Base-by-base conservation (phyloP, 2,888 invertebrate species). In the Dasypogon diadema region DNA sequence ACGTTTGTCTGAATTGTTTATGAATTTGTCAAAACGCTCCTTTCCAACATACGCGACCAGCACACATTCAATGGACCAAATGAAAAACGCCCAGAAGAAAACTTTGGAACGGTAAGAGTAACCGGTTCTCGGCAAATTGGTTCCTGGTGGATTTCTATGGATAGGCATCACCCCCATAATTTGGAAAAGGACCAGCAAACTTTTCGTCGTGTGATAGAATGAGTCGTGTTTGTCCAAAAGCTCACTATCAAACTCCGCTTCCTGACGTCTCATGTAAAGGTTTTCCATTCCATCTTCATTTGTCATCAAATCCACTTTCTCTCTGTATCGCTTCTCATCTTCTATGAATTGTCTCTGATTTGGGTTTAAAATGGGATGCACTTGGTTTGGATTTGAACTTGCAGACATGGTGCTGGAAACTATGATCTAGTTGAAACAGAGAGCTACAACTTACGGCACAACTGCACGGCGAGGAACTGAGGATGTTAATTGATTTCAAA, bases 121-220 rank as follows among this genome's bases (percentile, higher is more conserved):
- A 12, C 89, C 90, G 0, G 91, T 90, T 0, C 90, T 80, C 79
- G 87, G 77, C 83, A 87, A 72, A 84, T 87, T 84, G 81, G 85
- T 75, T 82, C 86, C 86, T 80, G 86, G 87, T 2, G 89, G 88
- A 58, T 90, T 90, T 54, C 92, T 87, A 87, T 91, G 91, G 51
- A 92, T 91, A 0, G 92, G 92, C 92, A 92, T 92, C 0, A 92
- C 87, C 2, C 92, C 92, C 92, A 91, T 92, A 51, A 92, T 90
- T 83, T 92, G 92, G 81, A 92, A 92, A 2, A 92, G 85, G 0
- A 91, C 90, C 78, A 92, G 83, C 54, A 92, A 83, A 80, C 92
- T 92, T 82, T 91, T 92, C 0, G 92, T 92, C 0, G 89, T 92
- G 14, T 90, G 85, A 81, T 92, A 92, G 81, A 92, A 92, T 75